A percentile compares a stretch with the other conserved stretches of the same genome.
phyloP scores from a whole-genome alignment of 2,888 invertebrate genomes.

The Aproaerema taeniolella region DNA sequence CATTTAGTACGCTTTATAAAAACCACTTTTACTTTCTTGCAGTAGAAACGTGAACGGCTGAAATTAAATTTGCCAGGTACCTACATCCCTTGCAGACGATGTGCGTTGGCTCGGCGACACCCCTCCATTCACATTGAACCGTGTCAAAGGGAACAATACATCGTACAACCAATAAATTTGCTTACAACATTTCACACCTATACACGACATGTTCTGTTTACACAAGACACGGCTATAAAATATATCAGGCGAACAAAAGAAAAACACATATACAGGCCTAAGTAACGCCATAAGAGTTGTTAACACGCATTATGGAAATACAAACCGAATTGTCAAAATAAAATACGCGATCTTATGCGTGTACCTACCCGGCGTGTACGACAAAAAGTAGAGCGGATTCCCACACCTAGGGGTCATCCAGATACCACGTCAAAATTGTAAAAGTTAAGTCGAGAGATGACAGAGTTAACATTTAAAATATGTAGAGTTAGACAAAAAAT shows the following conservation, averaged over 20 bases:
- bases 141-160: slow-evolving; percentile 49
- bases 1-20: no score
- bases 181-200: slow-evolving; percentile 71
- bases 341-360: slow-evolving; percentile 34
- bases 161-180: slow-evolving; percentile 64
- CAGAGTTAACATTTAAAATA: no score
- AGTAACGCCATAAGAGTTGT: slow-evolving; percentile 51
- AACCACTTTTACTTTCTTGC: no score
- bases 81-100: no score
- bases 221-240: slow-evolving; percentile 71
- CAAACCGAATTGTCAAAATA: slow-evolving; percentile 68
- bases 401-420: slow-evolving; percentile 37
- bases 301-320: slow-evolving; percentile 62
- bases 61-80: no score
- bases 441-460: no score
- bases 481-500: no score
- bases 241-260: slow-evolving; percentile 65
- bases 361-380: no score
- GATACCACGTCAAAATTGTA: neutral
- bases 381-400: slow-evolving; percentile 48
- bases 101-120: no score
- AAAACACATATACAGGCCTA: slow-evolving; percentile 57
- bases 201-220: slow-evolving; percentile 61
- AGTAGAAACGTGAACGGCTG: no score
- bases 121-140: slow-evolving; percentile 33